Conservation (phyloP, 2,113 vertebrate genomes). For the Mystacornis crossleyi region DNA sequence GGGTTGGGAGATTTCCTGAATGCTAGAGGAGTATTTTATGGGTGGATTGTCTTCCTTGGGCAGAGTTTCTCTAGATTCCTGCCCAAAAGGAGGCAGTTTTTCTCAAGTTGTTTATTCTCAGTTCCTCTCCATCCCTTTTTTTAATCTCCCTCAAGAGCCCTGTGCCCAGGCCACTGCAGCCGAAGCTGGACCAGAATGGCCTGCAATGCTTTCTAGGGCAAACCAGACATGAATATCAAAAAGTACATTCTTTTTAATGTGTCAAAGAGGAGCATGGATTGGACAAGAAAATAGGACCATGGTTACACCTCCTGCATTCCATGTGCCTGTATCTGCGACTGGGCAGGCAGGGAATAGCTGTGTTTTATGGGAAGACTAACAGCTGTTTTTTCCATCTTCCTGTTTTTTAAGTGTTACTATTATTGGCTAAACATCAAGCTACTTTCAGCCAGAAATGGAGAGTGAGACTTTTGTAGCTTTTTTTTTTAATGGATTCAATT, state of each 20-base stretch:
- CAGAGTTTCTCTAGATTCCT: neutral
- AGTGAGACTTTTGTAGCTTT: neutral
- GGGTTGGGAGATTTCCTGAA: neutral
- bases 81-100: neutral
- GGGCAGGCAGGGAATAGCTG: neutral
- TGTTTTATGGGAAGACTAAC: neutral
- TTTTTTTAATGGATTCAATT: neutral
- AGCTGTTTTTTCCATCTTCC: constrained; percentile 39
- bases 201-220: neutral
- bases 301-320: neutral
- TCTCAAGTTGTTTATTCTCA: neutral
- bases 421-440: constrained; percentile 8
- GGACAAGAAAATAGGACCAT: neutral
- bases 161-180: neutral
- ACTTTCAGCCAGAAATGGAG: neutral
- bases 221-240: neutral
- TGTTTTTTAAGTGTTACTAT: constrained; percentile 29
- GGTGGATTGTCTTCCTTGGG: neutral
- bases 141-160: neutral
- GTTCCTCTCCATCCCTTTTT: neutral
- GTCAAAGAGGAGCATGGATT: neutral
- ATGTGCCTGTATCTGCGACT: neutral
- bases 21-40: neutral
- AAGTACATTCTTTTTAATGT: neutral
- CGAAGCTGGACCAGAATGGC: fast-evolving